Base-by-base conservation (phyloP, 2,113 vertebrate species). In the Cebus imitator region DNA sequence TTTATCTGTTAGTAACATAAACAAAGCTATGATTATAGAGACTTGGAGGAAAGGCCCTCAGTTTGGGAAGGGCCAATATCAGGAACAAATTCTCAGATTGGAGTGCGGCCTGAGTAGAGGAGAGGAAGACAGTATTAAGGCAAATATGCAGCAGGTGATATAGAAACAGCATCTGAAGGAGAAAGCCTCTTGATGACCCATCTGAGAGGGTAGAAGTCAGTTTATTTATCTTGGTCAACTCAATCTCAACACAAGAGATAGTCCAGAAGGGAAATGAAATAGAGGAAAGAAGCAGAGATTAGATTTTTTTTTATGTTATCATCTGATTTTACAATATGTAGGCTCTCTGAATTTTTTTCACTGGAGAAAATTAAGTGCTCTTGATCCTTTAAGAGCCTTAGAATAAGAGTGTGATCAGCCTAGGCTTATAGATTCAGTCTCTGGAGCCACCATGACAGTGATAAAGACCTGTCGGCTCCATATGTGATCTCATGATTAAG, bases 141-240 rank as follows among this genome's bases (percentile, higher is more conserved):
- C 25, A 8, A 12, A 16, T 1, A 30, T 13, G 8, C 92, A 73
- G 16, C 3, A 1, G 57, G 2, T 1, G 17, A 21, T 37, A 12
- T 32, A 92, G 58, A 50, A 83, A 93, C 8, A 61, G 12, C 25
- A 14, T 55, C 6, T 21, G 21, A 73, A 73, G 21, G 20, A 72
- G 58, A 92, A 88, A 32, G 43, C 32, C 40, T 7, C 48, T 76
- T 17, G 25, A 8, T 50, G n/a, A 50, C 66, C 48, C 25, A 11
- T 55, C 81, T 4, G 2, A 30, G 80, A 80, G 58, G 61, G 21
- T 23, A 57, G 18, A 90, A 64, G 57, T 43, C 43, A 83, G 18
- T 76, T 95, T 68, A 5, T 96, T 98, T 87, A 68, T 86, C 70
- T 94, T 87, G 50, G 57, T 92, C 94, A 85, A 86, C 70, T 94